phyloP scores from a whole-genome alignment of 2,888 invertebrate species.

The Brachyptera risi region DNA sequence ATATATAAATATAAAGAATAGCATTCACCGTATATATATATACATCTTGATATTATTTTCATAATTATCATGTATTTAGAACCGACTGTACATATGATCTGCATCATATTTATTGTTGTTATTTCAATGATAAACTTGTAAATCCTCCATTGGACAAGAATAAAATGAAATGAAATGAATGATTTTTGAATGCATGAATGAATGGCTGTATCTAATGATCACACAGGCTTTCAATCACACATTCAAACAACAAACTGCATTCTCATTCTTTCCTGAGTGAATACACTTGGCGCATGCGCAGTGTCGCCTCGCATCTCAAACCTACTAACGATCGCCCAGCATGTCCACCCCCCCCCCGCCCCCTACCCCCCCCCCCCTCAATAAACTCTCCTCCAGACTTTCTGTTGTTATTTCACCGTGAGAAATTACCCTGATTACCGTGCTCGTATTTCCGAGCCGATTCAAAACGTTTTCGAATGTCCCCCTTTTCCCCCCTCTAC shows the following conservation, averaged over 20 bases:
- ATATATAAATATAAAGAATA: too few species aligned
- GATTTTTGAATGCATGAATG: background rate
- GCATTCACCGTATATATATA: too few species aligned
- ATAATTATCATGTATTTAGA: too few species aligned
- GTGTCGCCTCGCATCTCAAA: background rate
- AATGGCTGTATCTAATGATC: background rate
- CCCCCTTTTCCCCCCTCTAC: too few species aligned
- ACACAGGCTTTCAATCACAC: background rate
- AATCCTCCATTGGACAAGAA: too few species aligned
- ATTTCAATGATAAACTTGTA: too few species aligned
- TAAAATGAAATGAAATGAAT: background rate
- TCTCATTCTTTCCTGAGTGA: too few species aligned
- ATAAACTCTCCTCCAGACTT: background rate
- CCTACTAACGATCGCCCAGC: slow-evolving; percentile 22
- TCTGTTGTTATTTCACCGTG: background rate
- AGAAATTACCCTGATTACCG: slow-evolving; percentile 5
- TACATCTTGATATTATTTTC: too few species aligned
- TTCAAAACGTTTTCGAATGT: background rate
- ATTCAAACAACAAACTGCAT: background rate
- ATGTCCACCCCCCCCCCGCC: slow-evolving; percentile 25
- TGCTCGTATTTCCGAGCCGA: background rate
- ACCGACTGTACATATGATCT: too few species aligned
- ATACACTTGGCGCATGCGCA: background rate
- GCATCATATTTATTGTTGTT: too few species aligned
- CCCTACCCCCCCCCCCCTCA: background rate